A percentile compares a stretch with the other conserved stretches of the same genome.
Conservation (phyloP, 2,797 vertebrate genomes). For the Hephaestus fuliginosus region DNA sequence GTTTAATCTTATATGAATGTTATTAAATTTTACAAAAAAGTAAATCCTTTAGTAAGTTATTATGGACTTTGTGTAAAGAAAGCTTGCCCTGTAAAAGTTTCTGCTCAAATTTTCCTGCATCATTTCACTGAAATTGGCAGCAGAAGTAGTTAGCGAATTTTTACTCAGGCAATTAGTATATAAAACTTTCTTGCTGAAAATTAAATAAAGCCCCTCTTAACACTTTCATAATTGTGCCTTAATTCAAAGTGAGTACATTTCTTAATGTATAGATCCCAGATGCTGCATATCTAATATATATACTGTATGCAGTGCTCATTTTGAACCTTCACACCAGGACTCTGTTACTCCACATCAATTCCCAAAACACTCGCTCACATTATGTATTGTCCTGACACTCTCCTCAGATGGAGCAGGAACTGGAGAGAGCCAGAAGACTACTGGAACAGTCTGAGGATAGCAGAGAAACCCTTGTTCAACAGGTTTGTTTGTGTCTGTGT, state of each 20-base stretch:
- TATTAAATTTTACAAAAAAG: background rate
- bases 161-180: background rate
- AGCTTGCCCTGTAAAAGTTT: background rate
- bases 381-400: slow-evolving; percentile 3
- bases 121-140: background rate
- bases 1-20: background rate
- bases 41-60: background rate
- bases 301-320: background rate
- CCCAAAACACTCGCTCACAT: background rate
- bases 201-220: background rate
- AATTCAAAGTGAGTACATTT: background rate
- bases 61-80: background rate
- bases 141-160: background rate
- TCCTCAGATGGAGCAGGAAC: slow-evolving; percentile 89
- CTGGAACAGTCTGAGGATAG: slow-evolving; percentile 90
- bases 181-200: slow-evolving; percentile 14
- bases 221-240: background rate
- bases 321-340: background rate
- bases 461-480: slow-evolving; percentile 88
- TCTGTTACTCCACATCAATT: background rate
- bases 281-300: background rate
- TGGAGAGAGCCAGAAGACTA: slow-evolving; percentile 86
- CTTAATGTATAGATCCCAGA: background rate
- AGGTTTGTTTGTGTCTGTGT: slow-evolving; percentile 84
- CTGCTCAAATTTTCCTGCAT: background rate